These are phyloP conservation scores for Bacillus rossius DNA, from an alignment of 1,140 invertebrate species.

Conservation along the genomic window DNA sequence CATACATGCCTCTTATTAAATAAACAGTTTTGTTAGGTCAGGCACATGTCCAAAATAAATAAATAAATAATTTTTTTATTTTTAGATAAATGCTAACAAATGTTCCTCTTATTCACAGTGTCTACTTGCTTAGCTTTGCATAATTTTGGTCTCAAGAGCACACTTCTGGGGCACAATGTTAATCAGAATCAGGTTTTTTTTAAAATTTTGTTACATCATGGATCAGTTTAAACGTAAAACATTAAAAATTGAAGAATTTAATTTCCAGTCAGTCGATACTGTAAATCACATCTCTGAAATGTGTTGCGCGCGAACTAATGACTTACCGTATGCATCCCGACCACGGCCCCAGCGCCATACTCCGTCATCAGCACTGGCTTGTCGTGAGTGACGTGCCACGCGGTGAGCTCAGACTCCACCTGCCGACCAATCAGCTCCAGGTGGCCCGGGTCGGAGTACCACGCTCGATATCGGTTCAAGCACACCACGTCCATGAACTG, in stretches of 20 bases:
- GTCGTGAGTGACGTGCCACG: constrained; percentile 46
- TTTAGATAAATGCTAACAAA: no score
- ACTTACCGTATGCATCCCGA: constrained; percentile 50
- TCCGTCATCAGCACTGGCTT: constrained; percentile 59
- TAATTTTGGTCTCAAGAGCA: no score
- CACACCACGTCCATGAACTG: constrained; percentile 54
- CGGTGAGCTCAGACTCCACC: constrained; percentile 43
- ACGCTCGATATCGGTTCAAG: constrained; percentile 57
- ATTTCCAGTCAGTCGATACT: background rate
- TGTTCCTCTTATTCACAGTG: no score
- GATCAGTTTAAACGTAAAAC: background rate
- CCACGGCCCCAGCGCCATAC: constrained; percentile 60
- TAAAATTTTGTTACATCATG: background rate
- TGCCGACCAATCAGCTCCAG: constrained; percentile 47
- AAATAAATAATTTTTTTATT: no score
- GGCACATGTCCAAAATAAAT: no score
- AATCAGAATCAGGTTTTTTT: background rate
- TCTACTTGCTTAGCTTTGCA: no score
- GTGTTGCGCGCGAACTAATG: background rate
- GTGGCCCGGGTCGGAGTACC: constrained; percentile 55
- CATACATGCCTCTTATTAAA: no score
- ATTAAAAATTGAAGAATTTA: background rate
- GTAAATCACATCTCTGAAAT: background rate
- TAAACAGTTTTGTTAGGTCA: no score
- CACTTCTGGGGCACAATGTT: no score